A percentile compares a stretch with the other conserved stretches of the same genome.
Evolutionary conservation across 1,140 invertebrate genomes (phyloP).

Genomic region (Achatina immaculata): DNA sequence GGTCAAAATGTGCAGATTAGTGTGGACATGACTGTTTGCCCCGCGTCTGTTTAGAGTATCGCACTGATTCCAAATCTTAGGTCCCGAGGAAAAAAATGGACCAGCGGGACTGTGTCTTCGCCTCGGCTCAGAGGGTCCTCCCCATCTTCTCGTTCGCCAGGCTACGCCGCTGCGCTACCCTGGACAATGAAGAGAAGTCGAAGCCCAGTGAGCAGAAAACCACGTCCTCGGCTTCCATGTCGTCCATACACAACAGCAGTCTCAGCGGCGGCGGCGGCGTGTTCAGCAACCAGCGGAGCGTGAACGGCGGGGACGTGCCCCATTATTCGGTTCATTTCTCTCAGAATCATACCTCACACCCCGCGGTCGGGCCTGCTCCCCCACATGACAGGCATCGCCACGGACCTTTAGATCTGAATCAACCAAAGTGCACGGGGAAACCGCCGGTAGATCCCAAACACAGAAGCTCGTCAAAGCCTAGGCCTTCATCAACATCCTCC

Average conservation of each 20-base stretch:
- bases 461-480: neutral
- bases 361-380: neutral
- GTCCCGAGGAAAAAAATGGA: too few species aligned
- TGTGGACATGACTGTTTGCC: neutral
- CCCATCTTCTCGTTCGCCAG: slow-evolving; percentile 29
- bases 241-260: neutral
- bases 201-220: neutral
- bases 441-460: slow-evolving; percentile 3
- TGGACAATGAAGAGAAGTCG: slow-evolving; percentile 24
- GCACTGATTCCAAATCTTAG: too few species aligned
- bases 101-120: neutral
- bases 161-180: slow-evolving; percentile 20
- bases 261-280: neutral
- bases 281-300: neutral
- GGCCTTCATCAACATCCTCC: neutral
- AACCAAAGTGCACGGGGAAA: neutral
- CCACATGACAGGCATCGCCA: neutral
- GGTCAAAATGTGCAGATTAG: neutral
- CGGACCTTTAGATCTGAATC: neutral
- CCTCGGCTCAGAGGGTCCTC: neutral
- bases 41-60: too few species aligned
- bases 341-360: neutral
- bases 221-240: slow-evolving; percentile 15
- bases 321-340: neutral
- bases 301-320: neutral